Base-by-base conservation (phyloP, 2,888 invertebrate genomes). In the Agrochola macilenta region DNA sequence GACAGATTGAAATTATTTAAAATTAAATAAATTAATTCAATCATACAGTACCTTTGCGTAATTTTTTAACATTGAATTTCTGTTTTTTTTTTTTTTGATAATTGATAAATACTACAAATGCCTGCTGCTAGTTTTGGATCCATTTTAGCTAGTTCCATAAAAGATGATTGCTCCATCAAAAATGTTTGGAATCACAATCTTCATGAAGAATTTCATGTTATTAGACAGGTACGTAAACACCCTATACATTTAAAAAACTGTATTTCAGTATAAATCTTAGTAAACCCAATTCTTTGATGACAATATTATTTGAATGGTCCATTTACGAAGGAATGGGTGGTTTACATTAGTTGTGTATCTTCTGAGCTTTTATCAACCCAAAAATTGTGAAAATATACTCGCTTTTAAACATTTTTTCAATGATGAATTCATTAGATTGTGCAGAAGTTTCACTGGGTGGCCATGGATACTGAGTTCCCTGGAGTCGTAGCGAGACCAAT, bases 401-500 rank as follows among this genome's bases (percentile, higher is more conserved):
- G 12, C 26, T 23, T 43, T 43, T 43, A 43, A 43, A 43, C 43
- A 9, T 43, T 43, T 43, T 11, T 43, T 43, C 43, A 43, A 43
- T 2, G 7, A 43, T 43, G 43, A 11, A 43, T 43, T 11, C 11
- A 43, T 43, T 79, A 97, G 97, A 97, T 98, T 87, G 98, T 98
- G 39, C 98, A 98, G 93, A 98, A 98, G 90, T 98, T 98, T 93
- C 98, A 98, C 89, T 98, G 98, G 97, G 98, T 98, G 70, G 98
- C 98, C 60, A 98, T 98, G 99, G 99, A 99, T 94, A 99, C 99
- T 46, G 99, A 99, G 95, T 99, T 99, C 96, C 99, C 99, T 8
- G 99, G 99, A 66, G 99, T 99, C 39, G 99, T 99, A 52, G 99
- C 99, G 23, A 97, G 99, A 82, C 99, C 99, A 0, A 98, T 99